phyloP scores from a whole-genome alignment of 2,113 vertebrate species.

The Oryctolagus cuniculus region mOryCun1.1 NC_091450.1:20874001-20874500 shows the following conservation, averaged over 20 bases:
- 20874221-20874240: neutral
- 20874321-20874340: neutral
- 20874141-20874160: neutral
- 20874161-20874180: neutral
- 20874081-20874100: no score
- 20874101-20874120: no score
- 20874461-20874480: constrained; percentile 15
- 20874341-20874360: neutral
- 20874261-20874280: neutral
- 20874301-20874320: neutral
- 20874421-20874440: constrained; percentile 15
- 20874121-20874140: no score
- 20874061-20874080: no score
- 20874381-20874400: neutral
- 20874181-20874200: neutral
- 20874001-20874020: no score
- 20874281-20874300: neutral
- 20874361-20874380: neutral
- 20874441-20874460: neutral
- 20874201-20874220: neutral
- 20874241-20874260: neutral
- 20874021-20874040: no score
- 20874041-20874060: no score
- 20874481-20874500: neutral
- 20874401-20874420: neutral